A percentile compares a stretch with the other conserved stretches of the same genome.
These are phyloP conservation scores for Salminus brasiliensis DNA, from an alignment of 2,113 vertebrate genomes.

Conservation along the genomic window DNA sequence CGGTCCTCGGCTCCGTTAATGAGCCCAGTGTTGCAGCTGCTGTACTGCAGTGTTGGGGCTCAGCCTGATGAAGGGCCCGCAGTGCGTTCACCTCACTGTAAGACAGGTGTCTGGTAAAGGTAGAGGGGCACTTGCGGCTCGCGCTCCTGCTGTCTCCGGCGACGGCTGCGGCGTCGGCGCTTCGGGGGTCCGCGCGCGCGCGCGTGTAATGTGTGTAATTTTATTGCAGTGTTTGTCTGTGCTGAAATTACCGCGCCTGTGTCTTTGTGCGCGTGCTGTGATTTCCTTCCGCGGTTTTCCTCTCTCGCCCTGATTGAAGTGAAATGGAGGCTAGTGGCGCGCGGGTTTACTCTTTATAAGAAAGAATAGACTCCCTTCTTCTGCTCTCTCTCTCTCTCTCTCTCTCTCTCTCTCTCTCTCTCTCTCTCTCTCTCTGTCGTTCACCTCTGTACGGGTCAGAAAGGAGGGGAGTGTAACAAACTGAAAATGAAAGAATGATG, in stretches of 20 bases:
- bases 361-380: conserved; percentile 47
- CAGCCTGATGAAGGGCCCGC: not conserved
- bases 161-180: not conserved
- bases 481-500: too few relatives aligned
- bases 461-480: too few relatives aligned
- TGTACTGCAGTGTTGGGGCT: too few relatives aligned
- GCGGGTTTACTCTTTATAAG: conserved; percentile 54
- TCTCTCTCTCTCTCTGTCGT: not conserved
- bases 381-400: conserved; percentile 8
- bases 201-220: conserved; percentile 82
- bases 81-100: not conserved
- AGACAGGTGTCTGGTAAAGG: not conserved
- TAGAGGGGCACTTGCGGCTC: too few relatives aligned
- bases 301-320: conserved; percentile 71
- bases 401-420: conserved; percentile 11
- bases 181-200: conserved; percentile 57
- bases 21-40: too few relatives aligned
- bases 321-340: conserved; percentile 68
- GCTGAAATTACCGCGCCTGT: conserved; percentile 76
- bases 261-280: conserved; percentile 77
- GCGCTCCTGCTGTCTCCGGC: not conserved
- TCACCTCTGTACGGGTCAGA: too few relatives aligned
- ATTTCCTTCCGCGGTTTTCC: conserved; percentile 77
- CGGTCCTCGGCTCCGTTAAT: too few relatives aligned
- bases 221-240: conserved; percentile 76